Percentiles rank a stretch among this genome's conserved stretches.
Conservation (phyloP, 2,888 invertebrate genomes). For the Drosophila recens region DNA sequence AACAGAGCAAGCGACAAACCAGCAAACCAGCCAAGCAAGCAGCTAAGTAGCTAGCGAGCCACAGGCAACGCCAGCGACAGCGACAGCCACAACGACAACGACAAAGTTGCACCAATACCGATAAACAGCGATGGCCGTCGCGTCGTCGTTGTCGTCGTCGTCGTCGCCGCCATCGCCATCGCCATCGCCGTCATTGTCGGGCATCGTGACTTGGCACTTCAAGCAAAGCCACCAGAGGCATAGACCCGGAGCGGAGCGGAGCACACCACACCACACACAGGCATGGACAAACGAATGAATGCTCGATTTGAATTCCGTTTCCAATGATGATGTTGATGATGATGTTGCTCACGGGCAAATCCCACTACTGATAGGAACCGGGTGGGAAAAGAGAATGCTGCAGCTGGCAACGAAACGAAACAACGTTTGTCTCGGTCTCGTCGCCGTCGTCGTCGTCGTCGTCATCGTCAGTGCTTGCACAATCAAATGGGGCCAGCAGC, state of each 20-base stretch:
- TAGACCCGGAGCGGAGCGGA: no score
- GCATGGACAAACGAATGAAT: constrained; percentile 45
- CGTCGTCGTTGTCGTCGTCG: constrained; percentile 43
- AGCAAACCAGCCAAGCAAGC: constrained; percentile 61
- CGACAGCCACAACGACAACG: constrained; percentile 62
- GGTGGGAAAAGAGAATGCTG: constrained; percentile 41
- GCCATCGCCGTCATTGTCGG: no score
- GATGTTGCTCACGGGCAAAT: constrained; percentile 61
- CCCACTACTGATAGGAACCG: constrained; percentile 27
- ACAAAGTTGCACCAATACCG: constrained; percentile 71
- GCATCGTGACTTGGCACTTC: constrained; percentile 78
- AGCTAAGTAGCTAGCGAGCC: constrained; percentile 44
- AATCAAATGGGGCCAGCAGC: constrained; percentile 61
- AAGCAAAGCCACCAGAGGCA: constrained; percentile 46
- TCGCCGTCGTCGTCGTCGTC: constrained; percentile 45
- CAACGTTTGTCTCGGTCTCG: constrained; percentile 47
- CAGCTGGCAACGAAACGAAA: constrained; percentile 57
- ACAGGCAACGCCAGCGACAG: constrained; percentile 50
- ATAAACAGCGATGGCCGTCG: constrained; percentile 46
- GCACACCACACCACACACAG: no score
- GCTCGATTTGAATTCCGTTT: constrained; percentile 37
- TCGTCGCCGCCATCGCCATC: no score
- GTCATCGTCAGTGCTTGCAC: constrained; percentile 68
- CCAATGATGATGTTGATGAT: constrained; percentile 48
- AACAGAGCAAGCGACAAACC: constrained; percentile 52